These are phyloP conservation scores for Hycleus cichorii DNA, from an alignment of 1,140 invertebrate genomes.

Conservation along the genomic window DNA sequence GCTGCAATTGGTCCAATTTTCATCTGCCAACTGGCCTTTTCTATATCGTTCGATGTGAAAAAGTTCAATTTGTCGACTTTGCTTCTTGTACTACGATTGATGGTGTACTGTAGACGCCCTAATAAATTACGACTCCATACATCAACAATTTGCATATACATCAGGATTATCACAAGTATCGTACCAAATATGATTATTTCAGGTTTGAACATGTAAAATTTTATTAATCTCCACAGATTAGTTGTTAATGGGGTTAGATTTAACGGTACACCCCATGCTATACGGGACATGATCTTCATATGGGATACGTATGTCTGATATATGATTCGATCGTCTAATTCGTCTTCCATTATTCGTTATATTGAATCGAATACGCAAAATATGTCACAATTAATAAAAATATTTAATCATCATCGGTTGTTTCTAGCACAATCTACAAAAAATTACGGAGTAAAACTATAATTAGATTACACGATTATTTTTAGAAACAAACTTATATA, in stretches of 20 bases:
- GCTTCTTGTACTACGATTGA: conserved; percentile 49
- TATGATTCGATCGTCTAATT: conserved; percentile 76
- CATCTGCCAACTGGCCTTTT: conserved; percentile 70
- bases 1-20: conserved; percentile 66
- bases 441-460: too few species aligned
- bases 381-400: too few species aligned
- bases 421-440: too few species aligned
- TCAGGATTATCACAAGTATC: conserved; percentile 57
- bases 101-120: conserved; percentile 61
- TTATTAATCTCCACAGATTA: conserved; percentile 66
- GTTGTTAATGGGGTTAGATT: conserved; percentile 49
- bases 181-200: conserved; percentile 62
- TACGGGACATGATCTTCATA: conserved; percentile 72
- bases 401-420: too few species aligned
- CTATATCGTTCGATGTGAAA: conserved; percentile 45
- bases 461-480: too few species aligned
- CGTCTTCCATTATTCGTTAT: conserved; percentile 66
- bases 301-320: conserved; percentile 77
- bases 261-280: conserved; percentile 63
- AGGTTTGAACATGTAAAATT: conserved; percentile 66
- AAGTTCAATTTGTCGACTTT: conserved; percentile 48
- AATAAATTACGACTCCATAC: conserved; percentile 68
- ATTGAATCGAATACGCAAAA: too few species aligned
- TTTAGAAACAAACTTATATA: too few species aligned
- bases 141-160: conserved; percentile 72